Evolutionary conservation across 2,797 vertebrate species (phyloP).

Genomic region (Glossophaga mutica): DNA sequence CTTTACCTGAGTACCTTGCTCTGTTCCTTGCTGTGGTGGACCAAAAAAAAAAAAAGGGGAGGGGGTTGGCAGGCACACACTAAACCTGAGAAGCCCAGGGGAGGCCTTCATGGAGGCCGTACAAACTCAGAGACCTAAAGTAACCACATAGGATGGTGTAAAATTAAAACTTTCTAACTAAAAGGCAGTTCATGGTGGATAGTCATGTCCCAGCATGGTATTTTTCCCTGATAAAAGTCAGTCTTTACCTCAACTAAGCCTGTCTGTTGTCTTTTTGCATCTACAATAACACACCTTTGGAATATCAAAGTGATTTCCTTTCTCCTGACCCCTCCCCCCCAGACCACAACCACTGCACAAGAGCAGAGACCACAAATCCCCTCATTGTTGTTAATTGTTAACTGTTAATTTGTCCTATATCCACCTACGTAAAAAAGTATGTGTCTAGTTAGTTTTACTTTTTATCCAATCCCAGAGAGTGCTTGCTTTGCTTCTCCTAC

Average conservation of each 20-base stretch:
- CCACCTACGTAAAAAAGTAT: not conserved
- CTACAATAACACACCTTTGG: not conserved
- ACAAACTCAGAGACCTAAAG: not conserved
- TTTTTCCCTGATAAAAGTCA: not conserved
- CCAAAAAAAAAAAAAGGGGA: not conserved
- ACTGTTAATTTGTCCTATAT: not conserved
- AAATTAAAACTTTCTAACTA: not conserved
- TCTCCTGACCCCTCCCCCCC: not conserved
- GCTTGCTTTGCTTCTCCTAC: not conserved
- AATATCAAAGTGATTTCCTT: not conserved
- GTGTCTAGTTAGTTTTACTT: not conserved
- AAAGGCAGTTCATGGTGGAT: not conserved
- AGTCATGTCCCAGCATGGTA: not conserved
- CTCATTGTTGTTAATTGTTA: not conserved
- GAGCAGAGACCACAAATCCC: not conserved
- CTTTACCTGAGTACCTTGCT: not conserved
- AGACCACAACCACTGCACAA: not conserved
- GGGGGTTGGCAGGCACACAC: not conserved
- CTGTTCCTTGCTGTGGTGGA: not conserved
- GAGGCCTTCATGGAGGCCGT: not conserved
- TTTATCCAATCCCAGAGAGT: not conserved
- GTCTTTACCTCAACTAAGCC: not conserved
- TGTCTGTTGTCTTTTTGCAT: not conserved
- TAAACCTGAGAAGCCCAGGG: not conserved
- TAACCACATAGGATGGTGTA: not conserved